These are phyloP conservation scores for Conops quadrifasciatus DNA, from an alignment of 2,888 invertebrate species.

Conservation along the genomic window DNA sequence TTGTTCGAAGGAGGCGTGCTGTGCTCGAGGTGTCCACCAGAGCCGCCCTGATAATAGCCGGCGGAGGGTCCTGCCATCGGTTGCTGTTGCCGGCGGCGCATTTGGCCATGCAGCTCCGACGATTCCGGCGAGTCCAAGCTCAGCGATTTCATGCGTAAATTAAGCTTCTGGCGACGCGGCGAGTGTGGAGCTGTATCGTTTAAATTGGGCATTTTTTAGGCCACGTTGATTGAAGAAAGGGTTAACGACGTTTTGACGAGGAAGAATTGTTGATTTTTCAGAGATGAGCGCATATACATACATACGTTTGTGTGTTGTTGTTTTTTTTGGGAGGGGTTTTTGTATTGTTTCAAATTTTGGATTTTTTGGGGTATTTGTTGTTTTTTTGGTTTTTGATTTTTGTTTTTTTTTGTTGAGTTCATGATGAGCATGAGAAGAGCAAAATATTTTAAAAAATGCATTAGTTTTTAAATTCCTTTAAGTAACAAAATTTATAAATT, in stretches of 20 bases:
- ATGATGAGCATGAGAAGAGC: constrained; percentile 38
- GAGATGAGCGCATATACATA: constrained; percentile 37
- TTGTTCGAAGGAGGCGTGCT: constrained; percentile 67
- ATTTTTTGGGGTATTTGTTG: constrained; percentile 30
- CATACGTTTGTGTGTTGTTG: constrained; percentile 35
- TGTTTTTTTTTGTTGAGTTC: constrained; percentile 23
- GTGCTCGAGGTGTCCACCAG: constrained; percentile 65
- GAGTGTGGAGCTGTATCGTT: constrained; percentile 86
- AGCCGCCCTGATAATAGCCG: constrained; percentile 52
- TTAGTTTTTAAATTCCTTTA: constrained; percentile 41
- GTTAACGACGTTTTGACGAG: neutral
- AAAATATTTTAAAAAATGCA: constrained; percentile 40
- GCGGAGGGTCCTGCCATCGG: constrained; percentile 67
- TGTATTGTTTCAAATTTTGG: neutral
- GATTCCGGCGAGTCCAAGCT: constrained; percentile 96
- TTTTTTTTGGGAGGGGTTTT: constrained; percentile 35
- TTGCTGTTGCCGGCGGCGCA: constrained; percentile 73
- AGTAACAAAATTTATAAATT: constrained; percentile 39
- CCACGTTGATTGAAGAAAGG: constrained; percentile 35
- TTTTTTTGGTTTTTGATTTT: constrained; percentile 15
- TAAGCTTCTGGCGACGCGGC: constrained; percentile 93
- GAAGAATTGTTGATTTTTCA: constrained; percentile 36
- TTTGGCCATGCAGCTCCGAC: constrained; percentile 78
- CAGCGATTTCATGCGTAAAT: constrained; percentile 97
- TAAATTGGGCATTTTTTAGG: constrained; percentile 38